Percentiles rank a stretch among this genome's conserved stretches.
Evolutionary conservation across 2,888 invertebrate species (phyloP).

Genomic region (Orgyia antiqua): DNA sequence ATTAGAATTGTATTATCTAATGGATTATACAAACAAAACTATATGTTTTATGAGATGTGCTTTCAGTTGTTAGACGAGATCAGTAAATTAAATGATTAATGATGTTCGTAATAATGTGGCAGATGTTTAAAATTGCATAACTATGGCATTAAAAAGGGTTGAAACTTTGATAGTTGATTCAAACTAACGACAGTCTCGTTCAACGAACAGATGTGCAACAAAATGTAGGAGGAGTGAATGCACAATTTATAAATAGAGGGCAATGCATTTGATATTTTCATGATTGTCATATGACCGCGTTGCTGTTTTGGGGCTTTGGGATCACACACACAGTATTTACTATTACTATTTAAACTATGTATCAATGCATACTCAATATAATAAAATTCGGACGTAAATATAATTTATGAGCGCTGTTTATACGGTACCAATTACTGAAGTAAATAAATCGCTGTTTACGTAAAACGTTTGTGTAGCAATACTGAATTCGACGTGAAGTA

Average conservation of each 20-base stretch:
- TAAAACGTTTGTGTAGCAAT: background rate
- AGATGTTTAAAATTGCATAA: slow-evolving; percentile 26
- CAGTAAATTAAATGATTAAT: slow-evolving; percentile 4
- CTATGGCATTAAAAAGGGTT: slow-evolving; percentile 47
- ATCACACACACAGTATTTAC: slow-evolving; percentile 26
- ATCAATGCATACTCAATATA: slow-evolving; percentile 39
- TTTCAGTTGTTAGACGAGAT: too few species aligned
- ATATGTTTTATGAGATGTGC: too few species aligned
- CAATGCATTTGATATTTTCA: slow-evolving; percentile 32
- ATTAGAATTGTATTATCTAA: too few species aligned
- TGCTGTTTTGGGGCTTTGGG: slow-evolving; percentile 31
- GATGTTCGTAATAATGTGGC: slow-evolving; percentile 1
- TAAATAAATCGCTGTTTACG: slow-evolving; percentile 51
- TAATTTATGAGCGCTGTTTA: slow-evolving; percentile 46
- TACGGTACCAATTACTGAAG: slow-evolving; percentile 47
- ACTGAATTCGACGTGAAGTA: too few species aligned
- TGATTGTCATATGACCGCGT: slow-evolving; percentile 26
- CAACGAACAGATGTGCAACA: slow-evolving; percentile 50
- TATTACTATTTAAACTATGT: slow-evolving; percentile 39
- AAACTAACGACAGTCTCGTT: slow-evolving; percentile 39
- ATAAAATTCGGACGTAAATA: slow-evolving; percentile 45
- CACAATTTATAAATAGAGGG: slow-evolving; percentile 17
- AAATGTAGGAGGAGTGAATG: slow-evolving; percentile 35
- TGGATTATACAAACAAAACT: too few species aligned
- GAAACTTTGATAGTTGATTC: slow-evolving; percentile 38